Percentiles rank a stretch among this genome's conserved stretches.
phyloP scores from a whole-genome alignment of 2,797 vertebrate species.

The Merluccius polli region DNA sequence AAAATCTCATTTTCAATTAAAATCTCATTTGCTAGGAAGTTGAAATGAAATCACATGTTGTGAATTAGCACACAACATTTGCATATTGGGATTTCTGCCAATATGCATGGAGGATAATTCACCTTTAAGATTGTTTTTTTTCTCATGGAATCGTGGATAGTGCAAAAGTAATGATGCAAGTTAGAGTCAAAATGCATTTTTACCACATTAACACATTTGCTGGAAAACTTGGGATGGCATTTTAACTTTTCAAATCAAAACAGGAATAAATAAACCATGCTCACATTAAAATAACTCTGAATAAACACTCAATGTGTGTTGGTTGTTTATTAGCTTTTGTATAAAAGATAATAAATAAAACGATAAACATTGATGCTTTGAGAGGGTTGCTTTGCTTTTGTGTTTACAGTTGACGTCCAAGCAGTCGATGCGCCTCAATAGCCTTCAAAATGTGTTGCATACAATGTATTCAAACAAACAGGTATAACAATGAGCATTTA shows the following conservation, averaged over 20 bases:
- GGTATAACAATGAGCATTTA: neutral
- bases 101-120: conserved; percentile 77
- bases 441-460: neutral
- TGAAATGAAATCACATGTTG: conserved; percentile 98
- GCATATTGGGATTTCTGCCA: conserved; percentile 94
- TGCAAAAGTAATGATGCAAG: conserved; percentile 72
- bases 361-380: neutral
- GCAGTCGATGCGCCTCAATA: neutral
- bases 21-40: conserved; percentile 97
- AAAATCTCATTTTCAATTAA: conserved; percentile 93
- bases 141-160: conserved; percentile 76
- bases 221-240: conserved; percentile 29
- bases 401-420: neutral
- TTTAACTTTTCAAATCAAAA: conserved; percentile 40
- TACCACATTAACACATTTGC: conserved; percentile 53
- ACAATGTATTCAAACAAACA: neutral
- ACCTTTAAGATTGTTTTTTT: conserved; percentile 80
- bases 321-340: neutral
- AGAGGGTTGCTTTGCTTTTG: neutral
- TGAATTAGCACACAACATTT: conserved; percentile 97
- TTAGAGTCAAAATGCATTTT: conserved; percentile 59
- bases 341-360: neutral
- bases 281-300: conserved; percentile 10
- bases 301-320: neutral
- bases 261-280: conserved; percentile 34